Percentiles rank a stretch among this genome's conserved stretches.
Evolutionary conservation across 2,888 invertebrate genomes (phyloP).

Genomic region (Craniophora ligustri): DNA sequence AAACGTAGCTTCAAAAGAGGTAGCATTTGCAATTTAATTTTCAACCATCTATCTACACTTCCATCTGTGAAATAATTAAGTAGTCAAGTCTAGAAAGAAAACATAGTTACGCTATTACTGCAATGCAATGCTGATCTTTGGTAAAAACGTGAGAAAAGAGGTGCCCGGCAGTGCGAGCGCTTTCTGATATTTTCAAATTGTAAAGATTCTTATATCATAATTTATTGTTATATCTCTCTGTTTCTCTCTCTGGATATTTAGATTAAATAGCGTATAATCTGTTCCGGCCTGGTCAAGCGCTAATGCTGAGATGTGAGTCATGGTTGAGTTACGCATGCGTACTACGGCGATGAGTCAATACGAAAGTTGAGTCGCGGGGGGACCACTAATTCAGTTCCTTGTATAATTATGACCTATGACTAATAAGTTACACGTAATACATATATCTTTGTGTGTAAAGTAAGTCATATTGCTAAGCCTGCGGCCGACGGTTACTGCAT

Average conservation of each 20-base stretch:
- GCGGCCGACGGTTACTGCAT: neutral
- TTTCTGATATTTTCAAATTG: constrained; percentile 50
- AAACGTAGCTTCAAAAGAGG: too few species aligned
- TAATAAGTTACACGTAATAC: constrained; percentile 36
- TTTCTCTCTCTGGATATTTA: constrained; percentile 30
- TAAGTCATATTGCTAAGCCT: constrained; percentile 18
- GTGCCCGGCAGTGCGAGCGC: constrained; percentile 25
- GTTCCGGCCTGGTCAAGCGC: constrained; percentile 35
- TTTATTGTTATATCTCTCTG: too few species aligned
- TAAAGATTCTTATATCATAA: too few species aligned
- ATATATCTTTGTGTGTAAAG: constrained; percentile 4
- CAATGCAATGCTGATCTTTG: constrained; percentile 39
- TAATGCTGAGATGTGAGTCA: constrained; percentile 59
- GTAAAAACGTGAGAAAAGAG: constrained; percentile 56
- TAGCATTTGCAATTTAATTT: neutral
- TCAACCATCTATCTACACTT: too few species aligned
- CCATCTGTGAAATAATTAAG: constrained; percentile 39
- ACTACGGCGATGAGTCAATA: constrained; percentile 76
- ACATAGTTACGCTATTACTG: constrained; percentile 19
- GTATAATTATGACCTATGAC: constrained; percentile 57
- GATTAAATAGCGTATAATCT: constrained; percentile 44
- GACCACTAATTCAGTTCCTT: constrained; percentile 57
- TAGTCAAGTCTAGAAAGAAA: constrained; percentile 37
- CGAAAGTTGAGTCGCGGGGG: constrained; percentile 55
- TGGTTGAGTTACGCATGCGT: constrained; percentile 63